phyloP scores from a whole-genome alignment of 37 sponge, comb jelly and placozoan species.

The Amphimedon queenslandica region DNA sequence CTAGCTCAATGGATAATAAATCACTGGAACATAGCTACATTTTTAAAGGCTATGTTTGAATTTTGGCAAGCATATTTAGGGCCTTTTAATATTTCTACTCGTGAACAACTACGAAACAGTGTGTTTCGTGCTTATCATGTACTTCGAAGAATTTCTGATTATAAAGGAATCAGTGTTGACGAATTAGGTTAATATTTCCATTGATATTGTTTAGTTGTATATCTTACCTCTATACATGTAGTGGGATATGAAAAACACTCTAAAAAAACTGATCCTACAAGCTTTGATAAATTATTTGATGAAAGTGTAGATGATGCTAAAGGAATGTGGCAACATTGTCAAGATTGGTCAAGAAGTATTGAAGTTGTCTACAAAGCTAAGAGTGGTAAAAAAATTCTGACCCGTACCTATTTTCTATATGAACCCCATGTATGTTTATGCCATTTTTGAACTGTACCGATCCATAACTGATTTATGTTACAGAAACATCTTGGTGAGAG shows the following conservation, averaged over 20 bases:
- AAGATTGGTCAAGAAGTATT: not conserved
- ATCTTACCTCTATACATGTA: no score
- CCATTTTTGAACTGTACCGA: not conserved
- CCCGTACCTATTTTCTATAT: not conserved
- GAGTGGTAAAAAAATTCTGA: not conserved
- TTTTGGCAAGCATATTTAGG: not conserved
- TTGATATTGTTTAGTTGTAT: no score
- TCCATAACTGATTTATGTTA: not conserved
- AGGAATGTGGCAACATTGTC: no score
- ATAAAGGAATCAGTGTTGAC: not conserved
- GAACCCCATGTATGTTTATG: not conserved
- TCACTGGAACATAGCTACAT: not conserved
- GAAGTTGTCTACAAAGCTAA: not conserved
- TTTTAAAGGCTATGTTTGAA: not conserved
- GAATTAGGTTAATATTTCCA: not conserved
- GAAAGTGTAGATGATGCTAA: no score
- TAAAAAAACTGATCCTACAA: no score
- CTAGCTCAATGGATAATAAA: not conserved
- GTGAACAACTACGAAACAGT: not conserved
- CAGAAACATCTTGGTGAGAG: not conserved
- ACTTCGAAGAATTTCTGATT: not conserved
- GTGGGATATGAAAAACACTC: not conserved
- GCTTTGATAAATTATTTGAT: no score
- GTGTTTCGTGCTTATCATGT: not conserved
- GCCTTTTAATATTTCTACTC: not conserved